phyloP scores from a whole-genome alignment of 2,888 invertebrate genomes.

The Dryobota labecula region DNA sequence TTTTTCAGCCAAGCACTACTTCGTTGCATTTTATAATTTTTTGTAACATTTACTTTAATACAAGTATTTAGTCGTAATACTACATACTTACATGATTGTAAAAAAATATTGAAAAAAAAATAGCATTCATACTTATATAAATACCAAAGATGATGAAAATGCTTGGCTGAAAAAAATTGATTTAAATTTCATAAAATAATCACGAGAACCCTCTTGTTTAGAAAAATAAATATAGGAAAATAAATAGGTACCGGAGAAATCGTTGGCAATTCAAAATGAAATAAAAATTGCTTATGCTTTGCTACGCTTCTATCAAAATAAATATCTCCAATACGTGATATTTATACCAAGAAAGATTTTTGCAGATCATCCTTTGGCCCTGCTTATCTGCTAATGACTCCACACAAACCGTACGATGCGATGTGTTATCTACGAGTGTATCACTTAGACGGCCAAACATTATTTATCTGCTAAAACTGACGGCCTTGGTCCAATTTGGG shows the following conservation, averaged over 20 bases:
- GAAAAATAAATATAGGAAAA: not conserved
- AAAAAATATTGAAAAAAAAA: too few species aligned
- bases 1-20: too few species aligned
- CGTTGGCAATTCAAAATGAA: not conserved
- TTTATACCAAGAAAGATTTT: not conserved
- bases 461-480: constrained; percentile 54
- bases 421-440: constrained; percentile 31
- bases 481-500: constrained; percentile 64
- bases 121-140: too few species aligned
- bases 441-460: constrained; percentile 32
- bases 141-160: too few species aligned
- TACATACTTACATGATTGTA: too few species aligned
- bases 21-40: too few species aligned
- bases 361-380: not conserved
- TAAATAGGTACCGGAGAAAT: not conserved
- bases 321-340: not conserved
- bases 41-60: too few species aligned
- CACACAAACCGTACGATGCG: not conserved
- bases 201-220: too few species aligned
- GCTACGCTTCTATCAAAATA: not conserved
- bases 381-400: constrained; percentile 24
- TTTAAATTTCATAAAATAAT: too few species aligned
- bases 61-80: too few species aligned
- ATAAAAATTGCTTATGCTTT: not conserved
- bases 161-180: too few species aligned